Evolutionary conservation across 2,113 vertebrate genomes (phyloP).

Genomic region (Cryptotis parvus): DNA sequence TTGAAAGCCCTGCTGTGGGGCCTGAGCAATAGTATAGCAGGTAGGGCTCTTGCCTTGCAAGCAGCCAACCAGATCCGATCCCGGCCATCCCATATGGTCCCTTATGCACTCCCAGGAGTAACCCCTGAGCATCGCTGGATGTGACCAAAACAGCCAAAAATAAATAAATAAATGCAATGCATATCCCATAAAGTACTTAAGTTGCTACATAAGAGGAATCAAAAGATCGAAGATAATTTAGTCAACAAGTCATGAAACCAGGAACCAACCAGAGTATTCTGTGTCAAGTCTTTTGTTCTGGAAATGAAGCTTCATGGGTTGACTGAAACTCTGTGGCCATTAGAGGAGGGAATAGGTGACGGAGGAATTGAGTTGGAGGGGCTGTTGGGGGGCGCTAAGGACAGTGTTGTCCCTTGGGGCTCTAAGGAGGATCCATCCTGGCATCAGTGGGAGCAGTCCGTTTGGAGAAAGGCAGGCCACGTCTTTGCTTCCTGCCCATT

Average conservation of each 20-base stretch:
- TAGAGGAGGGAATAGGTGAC: not conserved
- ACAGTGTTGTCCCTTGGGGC: not conserved
- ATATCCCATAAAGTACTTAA: constrained; percentile 39
- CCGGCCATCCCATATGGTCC: no score
- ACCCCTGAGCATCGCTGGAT: no score
- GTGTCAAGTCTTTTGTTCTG: not conserved
- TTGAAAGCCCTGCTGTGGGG: not conserved
- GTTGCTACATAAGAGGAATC: not conserved
- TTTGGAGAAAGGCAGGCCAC: not conserved
- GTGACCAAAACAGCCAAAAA: no score
- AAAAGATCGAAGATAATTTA: constrained; percentile 16
- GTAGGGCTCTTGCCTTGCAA: no score
- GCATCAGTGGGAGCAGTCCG: not conserved
- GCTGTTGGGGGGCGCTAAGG: not conserved
- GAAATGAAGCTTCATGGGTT: constrained; percentile 30
- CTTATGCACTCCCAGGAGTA: no score
- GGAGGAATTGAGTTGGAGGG: not conserved
- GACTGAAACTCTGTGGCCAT: not conserved
- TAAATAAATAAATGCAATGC: no score
- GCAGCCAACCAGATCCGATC: no score
- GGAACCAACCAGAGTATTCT: not conserved
- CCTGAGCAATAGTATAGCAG: no score
- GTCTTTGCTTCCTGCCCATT: constrained; percentile 10
- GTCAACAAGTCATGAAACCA: not conserved
- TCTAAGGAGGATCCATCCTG: not conserved